Evolutionary conservation across 2,113 vertebrate genomes (phyloP).

Genomic region (Muntiacus reevesi): DNA sequence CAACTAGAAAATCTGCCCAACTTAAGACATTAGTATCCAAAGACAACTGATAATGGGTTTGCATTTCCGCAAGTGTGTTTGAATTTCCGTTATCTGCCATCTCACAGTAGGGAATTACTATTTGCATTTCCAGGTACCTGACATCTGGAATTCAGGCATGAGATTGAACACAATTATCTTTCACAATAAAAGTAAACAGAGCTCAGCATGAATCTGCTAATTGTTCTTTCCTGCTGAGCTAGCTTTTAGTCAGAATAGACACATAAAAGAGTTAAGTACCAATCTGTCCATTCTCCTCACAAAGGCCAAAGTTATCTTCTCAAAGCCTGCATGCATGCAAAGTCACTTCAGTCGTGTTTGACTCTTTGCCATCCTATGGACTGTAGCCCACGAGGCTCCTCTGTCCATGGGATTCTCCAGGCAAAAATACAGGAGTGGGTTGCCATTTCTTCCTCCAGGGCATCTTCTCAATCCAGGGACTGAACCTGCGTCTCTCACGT

Average conservation of each 20-base stretch:
- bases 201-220: conserved; percentile 44
- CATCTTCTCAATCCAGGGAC: not conserved
- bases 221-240: conserved; percentile 61
- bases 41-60: conserved; percentile 57
- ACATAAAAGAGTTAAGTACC: conserved; percentile 44
- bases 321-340: fast-evolving
- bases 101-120: conserved; percentile 52
- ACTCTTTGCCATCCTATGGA: not conserved
- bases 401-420: not conserved
- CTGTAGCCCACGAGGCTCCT: not conserved
- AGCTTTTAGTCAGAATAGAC: conserved; percentile 48
- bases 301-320: conserved; percentile 34
- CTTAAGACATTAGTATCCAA: conserved; percentile 34
- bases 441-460: not conserved
- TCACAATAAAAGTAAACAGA: conserved; percentile 68
- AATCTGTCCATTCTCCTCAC: conserved; percentile 49
- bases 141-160: conserved; percentile 68
- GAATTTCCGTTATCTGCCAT: conserved; percentile 47
- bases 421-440: not conserved
- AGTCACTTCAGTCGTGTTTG: not conserved
- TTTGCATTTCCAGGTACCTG: conserved; percentile 65
- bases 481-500: not conserved
- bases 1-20: conserved; percentile 26
- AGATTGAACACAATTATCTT: conserved; percentile 65
- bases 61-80: conserved; percentile 46